Conservation (phyloP, 2,113 vertebrate genomes). For the Australoheros scitulus region DNA sequence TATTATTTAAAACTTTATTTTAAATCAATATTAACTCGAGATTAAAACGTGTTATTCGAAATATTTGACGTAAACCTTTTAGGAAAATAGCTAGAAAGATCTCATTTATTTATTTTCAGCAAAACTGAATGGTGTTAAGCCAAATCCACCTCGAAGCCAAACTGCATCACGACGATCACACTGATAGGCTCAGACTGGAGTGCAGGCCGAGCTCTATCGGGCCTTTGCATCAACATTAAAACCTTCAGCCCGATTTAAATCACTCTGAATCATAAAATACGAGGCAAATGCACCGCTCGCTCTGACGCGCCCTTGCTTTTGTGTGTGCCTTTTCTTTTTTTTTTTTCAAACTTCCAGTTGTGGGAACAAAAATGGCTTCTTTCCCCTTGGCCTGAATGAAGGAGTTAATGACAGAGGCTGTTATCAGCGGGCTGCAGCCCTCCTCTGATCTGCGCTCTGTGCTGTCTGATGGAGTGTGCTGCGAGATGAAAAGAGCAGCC, state of each 20-base stretch:
- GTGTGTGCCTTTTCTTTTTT: background rate
- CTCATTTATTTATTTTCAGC: background rate
- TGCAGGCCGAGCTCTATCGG: constrained; percentile 24
- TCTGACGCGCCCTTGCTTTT: background rate
- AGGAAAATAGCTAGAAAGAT: background rate
- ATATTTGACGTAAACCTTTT: fast-evolving
- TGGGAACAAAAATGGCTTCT: constrained; percentile 47
- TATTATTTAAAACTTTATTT: background rate
- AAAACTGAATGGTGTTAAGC: background rate
- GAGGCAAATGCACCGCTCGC: background rate
- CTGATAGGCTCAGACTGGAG: background rate
- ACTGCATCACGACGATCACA: background rate
- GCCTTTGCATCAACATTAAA: constrained; percentile 23
- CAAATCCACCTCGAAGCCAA: background rate
- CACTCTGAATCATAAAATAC: background rate
- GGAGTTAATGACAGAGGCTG: constrained; percentile 74
- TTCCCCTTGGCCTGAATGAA: constrained; percentile 46
- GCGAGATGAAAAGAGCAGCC: constrained; percentile 66
- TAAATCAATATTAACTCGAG: background rate
- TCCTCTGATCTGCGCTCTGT: constrained; percentile 62
- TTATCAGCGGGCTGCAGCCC: constrained; percentile 80
- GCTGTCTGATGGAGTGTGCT: constrained; percentile 66
- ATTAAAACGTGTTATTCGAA: background rate
- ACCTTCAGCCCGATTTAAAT: background rate
- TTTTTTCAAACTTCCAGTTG: background rate